Percentiles rank a stretch among this genome's conserved stretches.
phyloP scores from a whole-genome alignment of 2,797 vertebrate genomes.

The Characodon lateralis region DNA sequence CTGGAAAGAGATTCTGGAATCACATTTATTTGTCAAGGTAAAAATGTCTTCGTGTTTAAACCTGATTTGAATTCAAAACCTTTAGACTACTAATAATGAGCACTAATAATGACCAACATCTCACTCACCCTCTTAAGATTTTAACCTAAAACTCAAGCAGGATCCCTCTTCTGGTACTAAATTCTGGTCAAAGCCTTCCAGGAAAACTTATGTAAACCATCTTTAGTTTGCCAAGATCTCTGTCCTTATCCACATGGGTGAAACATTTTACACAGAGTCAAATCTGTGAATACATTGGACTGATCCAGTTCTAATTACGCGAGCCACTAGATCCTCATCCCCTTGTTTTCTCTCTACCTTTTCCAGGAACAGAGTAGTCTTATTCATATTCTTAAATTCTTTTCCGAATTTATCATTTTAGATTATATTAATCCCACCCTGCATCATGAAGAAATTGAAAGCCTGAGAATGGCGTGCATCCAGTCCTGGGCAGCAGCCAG shows the following conservation, averaged over 20 bases:
- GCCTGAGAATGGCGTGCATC: conserved; percentile 11
- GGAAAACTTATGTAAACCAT: conserved; percentile 7
- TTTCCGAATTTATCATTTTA: not conserved
- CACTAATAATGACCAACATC: not conserved
- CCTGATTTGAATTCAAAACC: not conserved
- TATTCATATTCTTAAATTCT: not conserved
- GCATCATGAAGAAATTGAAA: not conserved
- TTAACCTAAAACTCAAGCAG: conserved; percentile 3
- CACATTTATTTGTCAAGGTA: not conserved
- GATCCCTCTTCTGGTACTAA: not conserved
- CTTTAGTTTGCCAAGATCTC: conserved; percentile 32
- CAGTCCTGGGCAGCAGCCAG: conserved; percentile 20
- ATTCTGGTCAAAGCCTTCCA: conserved; percentile 15
- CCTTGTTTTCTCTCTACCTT: conserved; percentile 17
- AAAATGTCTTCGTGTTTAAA: not conserved
- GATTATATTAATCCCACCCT: not conserved
- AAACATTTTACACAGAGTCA: conserved; percentile 26
- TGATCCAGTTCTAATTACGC: conserved; percentile 11
- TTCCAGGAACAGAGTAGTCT: conserved; percentile 3
- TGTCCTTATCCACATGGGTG: conserved; percentile 18
- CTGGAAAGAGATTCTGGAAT: not conserved
- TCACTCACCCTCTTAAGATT: not conserved
- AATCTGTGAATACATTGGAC: conserved; percentile 12
- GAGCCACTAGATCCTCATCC: conserved; percentile 9
- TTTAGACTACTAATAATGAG: no score